phyloP scores from a whole-genome alignment of 1,140 invertebrate genomes.

The Drosophila nasuta region DNA sequence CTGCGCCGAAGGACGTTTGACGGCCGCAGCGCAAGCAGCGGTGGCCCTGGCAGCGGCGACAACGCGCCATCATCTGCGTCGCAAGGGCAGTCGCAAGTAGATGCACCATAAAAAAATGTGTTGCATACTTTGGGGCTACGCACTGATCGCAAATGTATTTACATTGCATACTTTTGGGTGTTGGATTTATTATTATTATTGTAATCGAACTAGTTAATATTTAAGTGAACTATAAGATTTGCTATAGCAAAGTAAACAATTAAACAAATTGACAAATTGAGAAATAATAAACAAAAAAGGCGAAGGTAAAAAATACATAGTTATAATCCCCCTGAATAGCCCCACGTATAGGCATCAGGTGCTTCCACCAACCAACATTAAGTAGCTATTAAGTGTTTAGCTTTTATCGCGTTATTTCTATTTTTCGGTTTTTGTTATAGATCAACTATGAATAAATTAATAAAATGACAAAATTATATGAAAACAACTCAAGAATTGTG shows the following conservation, averaged over 20 bases:
- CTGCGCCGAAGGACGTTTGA: constrained; percentile 72
- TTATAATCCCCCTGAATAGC: constrained; percentile 6
- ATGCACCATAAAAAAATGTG: background rate
- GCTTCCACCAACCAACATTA: constrained; percentile 29
- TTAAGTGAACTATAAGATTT: constrained; percentile 36
- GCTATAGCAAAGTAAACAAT: constrained; percentile 17
- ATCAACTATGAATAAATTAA: constrained; percentile 73
- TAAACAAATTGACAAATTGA: constrained; percentile 30
- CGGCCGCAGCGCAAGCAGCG: constrained; percentile 74
- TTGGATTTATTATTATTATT: constrained; percentile 41
- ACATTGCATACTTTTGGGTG: constrained; percentile 66
- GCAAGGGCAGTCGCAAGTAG: constrained; percentile 72
- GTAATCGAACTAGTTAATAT: constrained; percentile 11
- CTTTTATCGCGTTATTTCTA: constrained; percentile 49
- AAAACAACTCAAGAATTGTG: constrained; percentile 7
- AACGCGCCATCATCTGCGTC: constrained; percentile 60
- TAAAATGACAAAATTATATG: constrained; percentile 44
- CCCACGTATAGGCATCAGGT: constrained; percentile 18
- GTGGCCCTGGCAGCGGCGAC: constrained; percentile 52
- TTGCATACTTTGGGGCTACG: constrained; percentile 44
- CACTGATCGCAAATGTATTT: constrained; percentile 42
- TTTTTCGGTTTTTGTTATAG: constrained; percentile 72
- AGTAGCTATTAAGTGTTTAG: constrained; percentile 62
- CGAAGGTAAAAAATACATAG: constrained; percentile 14
- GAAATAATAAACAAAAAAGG: constrained; percentile 19